Conservation (phyloP, 2,888 invertebrate genomes). For the Idaea straminata region DNA sequence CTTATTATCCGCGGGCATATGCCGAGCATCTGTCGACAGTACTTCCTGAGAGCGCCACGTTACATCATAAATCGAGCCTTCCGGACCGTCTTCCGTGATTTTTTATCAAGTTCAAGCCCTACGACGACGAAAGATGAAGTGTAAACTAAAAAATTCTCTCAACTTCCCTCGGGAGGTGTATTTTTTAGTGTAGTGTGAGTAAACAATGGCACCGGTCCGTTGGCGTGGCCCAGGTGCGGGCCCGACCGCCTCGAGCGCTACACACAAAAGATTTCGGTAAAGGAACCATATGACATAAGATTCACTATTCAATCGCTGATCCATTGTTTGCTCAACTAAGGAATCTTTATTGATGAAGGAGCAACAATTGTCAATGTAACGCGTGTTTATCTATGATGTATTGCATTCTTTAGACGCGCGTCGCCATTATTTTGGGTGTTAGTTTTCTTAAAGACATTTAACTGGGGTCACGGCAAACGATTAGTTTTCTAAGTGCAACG, state of each 20-base stretch:
- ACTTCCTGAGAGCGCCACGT: constrained; percentile 65
- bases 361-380: constrained; percentile 49
- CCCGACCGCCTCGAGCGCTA: constrained; percentile 54
- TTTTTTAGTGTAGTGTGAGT: constrained; percentile 62
- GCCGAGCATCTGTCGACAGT: constrained; percentile 74
- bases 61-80: constrained; percentile 76
- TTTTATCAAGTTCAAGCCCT: constrained; percentile 66
- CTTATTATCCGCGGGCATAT: constrained; percentile 64
- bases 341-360: constrained; percentile 56
- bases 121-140: constrained; percentile 73
- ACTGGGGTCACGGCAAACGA: constrained; percentile 41
- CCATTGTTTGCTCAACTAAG: constrained; percentile 62
- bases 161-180: constrained; percentile 61
- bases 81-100: constrained; percentile 73
- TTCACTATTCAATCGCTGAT: constrained; percentile 59
- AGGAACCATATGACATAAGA: constrained; percentile 61
- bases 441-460: constrained; percentile 39
- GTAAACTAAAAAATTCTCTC: constrained; percentile 64
- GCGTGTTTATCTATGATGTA: constrained; percentile 69
- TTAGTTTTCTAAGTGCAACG: constrained; percentile 44
- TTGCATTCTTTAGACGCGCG: constrained; percentile 55
- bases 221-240: constrained; percentile 66
- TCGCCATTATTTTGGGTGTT: constrained; percentile 42
- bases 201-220: constrained; percentile 62
- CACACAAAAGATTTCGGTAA: constrained; percentile 74